phyloP scores from a whole-genome alignment of 2,888 invertebrate genomes.

The Meloe dianella region DNA sequence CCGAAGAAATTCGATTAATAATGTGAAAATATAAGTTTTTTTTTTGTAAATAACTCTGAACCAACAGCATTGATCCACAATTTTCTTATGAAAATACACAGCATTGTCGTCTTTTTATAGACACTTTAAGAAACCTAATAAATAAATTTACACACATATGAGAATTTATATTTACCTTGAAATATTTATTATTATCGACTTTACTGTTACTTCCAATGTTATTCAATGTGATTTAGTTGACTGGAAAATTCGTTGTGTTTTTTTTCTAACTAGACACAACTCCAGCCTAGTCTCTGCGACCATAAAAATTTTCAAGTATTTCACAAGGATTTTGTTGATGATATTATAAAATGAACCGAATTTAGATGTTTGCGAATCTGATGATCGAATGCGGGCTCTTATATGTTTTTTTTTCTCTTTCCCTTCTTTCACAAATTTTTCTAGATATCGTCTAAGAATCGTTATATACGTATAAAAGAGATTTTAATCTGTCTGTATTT shows the following conservation, averaged over 20 bases:
- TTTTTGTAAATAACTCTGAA: neutral
- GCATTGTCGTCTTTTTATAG: neutral
- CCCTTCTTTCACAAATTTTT: neutral
- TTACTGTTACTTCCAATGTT: neutral
- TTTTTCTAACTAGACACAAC: neutral
- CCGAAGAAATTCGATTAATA: neutral
- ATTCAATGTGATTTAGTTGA: slow-evolving; percentile 2
- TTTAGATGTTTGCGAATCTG: slow-evolving; percentile 49
- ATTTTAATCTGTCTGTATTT: slow-evolving; percentile 36
- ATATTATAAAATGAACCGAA: slow-evolving; percentile 37
- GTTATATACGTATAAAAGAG: slow-evolving; percentile 34
- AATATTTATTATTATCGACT: neutral
- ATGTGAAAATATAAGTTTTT: neutral
- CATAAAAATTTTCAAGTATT: neutral
- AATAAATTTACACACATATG: neutral
- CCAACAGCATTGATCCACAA: neutral
- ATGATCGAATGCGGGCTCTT: slow-evolving; percentile 50
- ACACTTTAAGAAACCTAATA: neutral
- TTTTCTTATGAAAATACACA: neutral
- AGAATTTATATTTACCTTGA: neutral
- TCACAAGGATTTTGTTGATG: slow-evolving; percentile 21
- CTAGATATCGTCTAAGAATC: slow-evolving; percentile 6
- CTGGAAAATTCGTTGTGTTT: neutral
- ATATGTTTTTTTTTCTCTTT: slow-evolving; percentile 30
- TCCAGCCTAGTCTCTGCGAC: neutral